Evolutionary conservation across 2,797 vertebrate genomes (phyloP), one percentile per base, ranked within the genome.

Genomic region (Chaunax sp.): DNA sequence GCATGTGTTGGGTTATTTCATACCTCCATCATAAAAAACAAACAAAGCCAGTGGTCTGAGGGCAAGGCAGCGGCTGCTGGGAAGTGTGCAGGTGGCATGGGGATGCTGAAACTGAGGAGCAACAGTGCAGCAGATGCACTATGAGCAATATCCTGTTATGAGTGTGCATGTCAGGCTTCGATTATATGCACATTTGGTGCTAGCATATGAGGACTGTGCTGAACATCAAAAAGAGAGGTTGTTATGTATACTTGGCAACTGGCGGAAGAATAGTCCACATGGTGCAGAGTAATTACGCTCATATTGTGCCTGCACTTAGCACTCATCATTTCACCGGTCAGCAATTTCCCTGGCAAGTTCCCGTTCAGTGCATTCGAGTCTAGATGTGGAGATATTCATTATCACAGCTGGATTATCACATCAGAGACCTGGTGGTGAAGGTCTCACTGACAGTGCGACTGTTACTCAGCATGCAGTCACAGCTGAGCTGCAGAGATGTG

Each of bases 331-430:
- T 72, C 68, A 73, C 40, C 22, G 54, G 68, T 75, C 71, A 76
- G 61, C 51, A 40, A 52, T 68, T 69, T 77, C 45, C 57, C 58
- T 47, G 23, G 43, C 44, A 85, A 54, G 79, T 69, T 55, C 57
- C 57, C 1, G 11, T 52, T 41, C 20, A 35, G 58, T 19, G 30
- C 44, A 35, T 72, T 78, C 60, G 58, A 43, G 45, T 80, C 63
- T 26, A 35, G 69, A 71, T 52, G 74, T 50, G 60, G 30, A 57
- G 65, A 71, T 77, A 64, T 81, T 81, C 58, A 68, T 83, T 60
- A 78, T 82, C 81, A 45, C 84, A 84, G 81, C 85, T 75, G 77
- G 81, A 81, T 81, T 66, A 81, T 86, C 68, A 68, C 50, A 80
- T 86, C 77, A 62, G 72, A 81, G 40, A 81, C 69, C 69, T 30